Base-by-base conservation (phyloP, 2,113 vertebrate species). In the Callocephalon fimbriatum region DNA sequence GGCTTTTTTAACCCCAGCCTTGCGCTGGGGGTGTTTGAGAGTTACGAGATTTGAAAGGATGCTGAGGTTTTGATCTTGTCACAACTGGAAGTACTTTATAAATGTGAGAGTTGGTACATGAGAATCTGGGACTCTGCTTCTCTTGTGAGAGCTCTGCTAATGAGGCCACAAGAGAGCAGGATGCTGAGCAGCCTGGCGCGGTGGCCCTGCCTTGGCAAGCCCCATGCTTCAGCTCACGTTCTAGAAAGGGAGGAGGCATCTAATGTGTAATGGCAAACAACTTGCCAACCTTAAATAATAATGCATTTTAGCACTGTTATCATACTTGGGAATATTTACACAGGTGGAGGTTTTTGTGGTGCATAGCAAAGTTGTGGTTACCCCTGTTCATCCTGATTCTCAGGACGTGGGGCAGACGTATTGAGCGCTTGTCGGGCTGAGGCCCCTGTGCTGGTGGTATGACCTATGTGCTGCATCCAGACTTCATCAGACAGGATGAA, bases 61-160 rank as follows among this genome's bases (percentile, higher is more conserved):
- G 95, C 94, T 93, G 95, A 92, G 88, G 74, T 98, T 98, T 98
- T 98, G 91, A 98, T 98, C 97, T 98, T 98, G 90, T 97, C 94
- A 92, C 17, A 7, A 88, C 76, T 86, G 91, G 77, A 97, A 97
- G 80, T 96, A 84, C 94, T 97, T 97, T 91, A 78, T 97, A 97
- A 97, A 98, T 98, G 97, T 98, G 98, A 98, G 95, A 84, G 86
- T 76, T 93, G 93, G 94, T 73, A 94, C 62, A 23, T 89, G 92
- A 62, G 91, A 96, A 98, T 97, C 97, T 98, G 96, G 97, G 97
- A 93, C 58, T 8, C 83, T 53, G 67, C 97, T 95, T 56, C 2
- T 72, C 93, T 93, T 83, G 89, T 1, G 12, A 94, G 88, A 90
- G 77, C 80, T 75, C n/a, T 0, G 96, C 95, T 98, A 98, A 98